These are phyloP conservation scores for Corythoichthys intestinalis DNA, from an alignment of 2,113 vertebrate genomes.

Conservation along the genomic window DNA sequence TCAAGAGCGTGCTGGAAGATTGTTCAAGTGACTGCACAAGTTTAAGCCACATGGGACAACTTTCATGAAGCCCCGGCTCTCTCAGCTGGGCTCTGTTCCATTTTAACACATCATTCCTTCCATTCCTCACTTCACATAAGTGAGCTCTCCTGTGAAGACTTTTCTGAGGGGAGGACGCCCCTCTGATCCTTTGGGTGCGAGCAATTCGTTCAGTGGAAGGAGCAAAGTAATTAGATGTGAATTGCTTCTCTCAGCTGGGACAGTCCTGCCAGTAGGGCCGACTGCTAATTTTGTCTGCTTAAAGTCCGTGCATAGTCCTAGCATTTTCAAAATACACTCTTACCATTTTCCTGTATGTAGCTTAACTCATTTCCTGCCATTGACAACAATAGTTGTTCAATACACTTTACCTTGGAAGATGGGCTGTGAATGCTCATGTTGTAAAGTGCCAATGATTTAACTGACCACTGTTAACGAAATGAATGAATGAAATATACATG, in stretches of 20 bases:
- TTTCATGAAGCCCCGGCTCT: conserved; percentile 44
- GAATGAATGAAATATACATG: too few species aligned
- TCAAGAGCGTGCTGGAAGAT: conserved; percentile 35
- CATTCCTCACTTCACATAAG: conserved; percentile 33
- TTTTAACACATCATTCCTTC: conserved; percentile 44
- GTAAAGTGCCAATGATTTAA: too few species aligned
- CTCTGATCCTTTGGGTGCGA: conserved; percentile 34
- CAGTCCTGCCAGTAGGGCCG: conserved; percentile 41
- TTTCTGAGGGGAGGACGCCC: conserved; percentile 25
- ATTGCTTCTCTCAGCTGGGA: conserved; percentile 40
- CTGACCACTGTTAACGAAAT: too few species aligned
- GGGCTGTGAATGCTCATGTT: too few species aligned
- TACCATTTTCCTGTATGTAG: background rate
- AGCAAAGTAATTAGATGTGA: conserved; percentile 41
- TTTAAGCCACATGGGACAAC: conserved; percentile 43
- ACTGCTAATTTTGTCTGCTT: conserved; percentile 23
- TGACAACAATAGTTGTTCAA: too few species aligned
- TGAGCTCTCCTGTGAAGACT: conserved; percentile 29
- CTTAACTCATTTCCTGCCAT: background rate
- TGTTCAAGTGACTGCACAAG: conserved; percentile 41
- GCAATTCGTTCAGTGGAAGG: conserved; percentile 26
- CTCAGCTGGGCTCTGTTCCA: conserved; percentile 45
- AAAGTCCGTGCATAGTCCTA: background rate
- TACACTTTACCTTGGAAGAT: too few species aligned
- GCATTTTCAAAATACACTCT: background rate